Evolutionary conservation across 2,113 vertebrate species (phyloP).

Genomic region (Bettongia penicillata): DNA sequence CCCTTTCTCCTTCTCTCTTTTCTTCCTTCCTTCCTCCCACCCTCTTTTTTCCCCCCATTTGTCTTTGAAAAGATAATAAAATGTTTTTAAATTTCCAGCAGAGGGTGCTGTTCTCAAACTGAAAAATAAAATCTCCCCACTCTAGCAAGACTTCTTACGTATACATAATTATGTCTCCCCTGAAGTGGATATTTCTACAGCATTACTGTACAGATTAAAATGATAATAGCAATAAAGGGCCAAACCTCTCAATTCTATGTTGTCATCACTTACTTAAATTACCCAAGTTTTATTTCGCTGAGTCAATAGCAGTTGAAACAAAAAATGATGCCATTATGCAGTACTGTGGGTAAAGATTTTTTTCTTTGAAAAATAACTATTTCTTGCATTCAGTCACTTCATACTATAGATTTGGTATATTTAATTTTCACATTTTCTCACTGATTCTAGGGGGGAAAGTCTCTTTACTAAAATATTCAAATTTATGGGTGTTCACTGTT

Average conservation of each 20-base stretch:
- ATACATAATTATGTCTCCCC: neutral
- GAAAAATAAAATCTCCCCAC: neutral
- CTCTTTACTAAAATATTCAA: neutral
- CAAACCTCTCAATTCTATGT: neutral
- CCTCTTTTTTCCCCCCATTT: neutral
- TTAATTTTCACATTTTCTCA: neutral
- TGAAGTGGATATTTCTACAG: neutral
- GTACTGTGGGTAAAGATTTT: neutral
- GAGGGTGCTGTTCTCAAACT: conserved; percentile 53
- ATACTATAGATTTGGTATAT: neutral
- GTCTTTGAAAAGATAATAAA: neutral
- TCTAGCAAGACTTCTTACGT: neutral
- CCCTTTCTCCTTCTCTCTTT: neutral
- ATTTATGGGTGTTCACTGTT: neutral
- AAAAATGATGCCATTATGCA: neutral
- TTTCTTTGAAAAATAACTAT: neutral
- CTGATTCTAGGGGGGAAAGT: neutral
- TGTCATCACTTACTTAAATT: neutral
- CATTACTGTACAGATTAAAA: neutral
- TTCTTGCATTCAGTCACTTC: neutral
- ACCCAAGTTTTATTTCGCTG: neutral
- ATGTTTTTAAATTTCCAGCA: conserved; percentile 44
- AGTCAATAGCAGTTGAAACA: neutral
- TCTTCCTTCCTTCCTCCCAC: neutral
- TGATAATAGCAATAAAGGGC: neutral